These are phyloP conservation scores for Rhynchomys soricoides DNA, from an alignment of 2,113 vertebrate species.

Conservation along the genomic window DNA sequence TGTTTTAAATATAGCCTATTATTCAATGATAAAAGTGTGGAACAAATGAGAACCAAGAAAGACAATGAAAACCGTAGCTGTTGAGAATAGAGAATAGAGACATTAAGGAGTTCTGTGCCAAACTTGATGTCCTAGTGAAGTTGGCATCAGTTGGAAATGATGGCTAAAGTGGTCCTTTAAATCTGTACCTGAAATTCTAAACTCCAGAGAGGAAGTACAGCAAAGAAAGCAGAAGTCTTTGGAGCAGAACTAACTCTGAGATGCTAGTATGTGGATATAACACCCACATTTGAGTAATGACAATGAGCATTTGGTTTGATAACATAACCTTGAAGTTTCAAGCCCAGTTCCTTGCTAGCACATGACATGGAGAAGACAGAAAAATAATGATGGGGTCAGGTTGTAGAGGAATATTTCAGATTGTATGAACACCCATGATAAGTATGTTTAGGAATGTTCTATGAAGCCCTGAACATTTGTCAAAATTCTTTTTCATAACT, in stretches of 20 bases:
- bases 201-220: neutral
- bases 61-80: neutral
- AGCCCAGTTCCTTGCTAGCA: neutral
- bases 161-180: constrained; percentile 12
- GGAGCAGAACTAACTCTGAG: neutral
- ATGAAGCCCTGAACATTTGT: constrained; percentile 54
- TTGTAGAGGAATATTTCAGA: constrained; percentile 12
- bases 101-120: neutral
- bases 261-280: neutral
- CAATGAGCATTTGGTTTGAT: neutral
- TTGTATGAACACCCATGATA: neutral
- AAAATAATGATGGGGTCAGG: constrained; percentile 2
- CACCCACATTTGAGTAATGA: neutral
- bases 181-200: constrained; percentile 17
- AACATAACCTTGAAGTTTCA: neutral
- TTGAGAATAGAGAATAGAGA: neutral
- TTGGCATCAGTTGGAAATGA: neutral
- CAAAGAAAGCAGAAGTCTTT: neutral
- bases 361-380: constrained; percentile 1
- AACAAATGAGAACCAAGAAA: neutral
- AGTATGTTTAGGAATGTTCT: neutral
- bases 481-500: constrained; percentile 47
- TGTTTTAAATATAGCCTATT: neutral
- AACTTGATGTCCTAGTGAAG: neutral
- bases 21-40: neutral